Base-by-base conservation (phyloP, 2,888 invertebrate genomes). In the Empis livida region DNA sequence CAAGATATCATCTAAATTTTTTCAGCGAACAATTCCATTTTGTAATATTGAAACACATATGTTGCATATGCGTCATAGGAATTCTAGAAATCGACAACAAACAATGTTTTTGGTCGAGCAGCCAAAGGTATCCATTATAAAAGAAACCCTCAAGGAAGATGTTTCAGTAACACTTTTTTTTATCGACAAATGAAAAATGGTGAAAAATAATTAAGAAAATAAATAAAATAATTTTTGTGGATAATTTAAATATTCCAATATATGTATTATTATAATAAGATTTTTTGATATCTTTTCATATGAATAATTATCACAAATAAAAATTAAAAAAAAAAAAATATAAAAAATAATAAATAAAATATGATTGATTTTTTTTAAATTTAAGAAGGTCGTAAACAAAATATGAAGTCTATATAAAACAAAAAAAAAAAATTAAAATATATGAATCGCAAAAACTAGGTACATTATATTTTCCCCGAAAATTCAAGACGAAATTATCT, bases 171-270 rank as follows among this genome's bases (percentile, higher is more conserved):
- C 32, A 31, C 43, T 30, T 43, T 43, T 43, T 39, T 43, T 43
- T 43, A 43, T 43, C 30, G 32, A 43, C 43, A 43, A 31, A 32
- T 43, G 43, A 43, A 43, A 43, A 43, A 43, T 39, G 39, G 39
- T 39, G 39, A 39, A 39, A 39, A 39, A 39, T 17, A 39, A 39
- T 39, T 39, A 39, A 43, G 31, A 43, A 43, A 43, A 43, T 43
- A 27, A 43, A 43, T 32, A 43, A 32, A 32, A 43, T 32, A 30
- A 32, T 32, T 43, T 31, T 43, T 43, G 32, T 43, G 32, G 13
- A n/a, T n/a, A n/a, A n/a, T n/a, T n/a, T n/a, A n/a, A n/a, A n/a
- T n/a, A n/a, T n/a, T n/a, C n/a, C n/a, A n/a, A n/a, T n/a, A n/a
- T n/a, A n/a, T n/a, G n/a, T n/a, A n/a, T n/a, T n/a, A n/a, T n/a